Conservation (phyloP, 2,888 invertebrate species). For the Bellardia pandia region DNA sequence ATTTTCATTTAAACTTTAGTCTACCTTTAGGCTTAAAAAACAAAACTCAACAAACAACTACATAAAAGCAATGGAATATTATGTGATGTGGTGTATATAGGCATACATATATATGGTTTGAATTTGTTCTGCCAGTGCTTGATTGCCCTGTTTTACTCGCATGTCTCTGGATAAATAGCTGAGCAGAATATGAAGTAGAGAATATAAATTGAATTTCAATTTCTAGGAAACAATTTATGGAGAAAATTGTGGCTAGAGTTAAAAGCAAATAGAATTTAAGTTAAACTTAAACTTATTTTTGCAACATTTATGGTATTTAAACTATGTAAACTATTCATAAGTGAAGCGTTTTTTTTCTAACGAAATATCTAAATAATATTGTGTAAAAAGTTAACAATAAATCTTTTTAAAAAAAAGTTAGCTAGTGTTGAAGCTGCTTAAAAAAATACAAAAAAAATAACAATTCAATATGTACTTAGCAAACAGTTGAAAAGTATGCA, state of each 20-base stretch:
- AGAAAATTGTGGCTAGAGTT: background rate
- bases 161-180: background rate
- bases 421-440: conserved; percentile 6
- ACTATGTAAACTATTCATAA: conserved; percentile 3
- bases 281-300: background rate
- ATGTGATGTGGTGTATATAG: background rate
- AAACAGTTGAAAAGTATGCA: conserved; percentile 38
- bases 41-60: background rate
- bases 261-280: background rate
- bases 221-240: background rate
- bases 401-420: background rate
- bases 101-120: background rate
- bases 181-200: background rate
- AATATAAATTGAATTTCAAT: conserved; percentile 35
- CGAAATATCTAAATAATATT: background rate
- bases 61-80: background rate
- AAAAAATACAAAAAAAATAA: background rate
- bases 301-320: background rate
- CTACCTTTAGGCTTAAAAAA: conserved; percentile 33
- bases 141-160: background rate
- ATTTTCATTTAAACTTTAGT: conserved; percentile 42
- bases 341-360: too few species aligned
- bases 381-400: background rate
- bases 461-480: background rate
- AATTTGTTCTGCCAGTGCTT: background rate